phyloP scores from a whole-genome alignment of 2,888 invertebrate genomes.

The Opisthograptis luteolata region DNA sequence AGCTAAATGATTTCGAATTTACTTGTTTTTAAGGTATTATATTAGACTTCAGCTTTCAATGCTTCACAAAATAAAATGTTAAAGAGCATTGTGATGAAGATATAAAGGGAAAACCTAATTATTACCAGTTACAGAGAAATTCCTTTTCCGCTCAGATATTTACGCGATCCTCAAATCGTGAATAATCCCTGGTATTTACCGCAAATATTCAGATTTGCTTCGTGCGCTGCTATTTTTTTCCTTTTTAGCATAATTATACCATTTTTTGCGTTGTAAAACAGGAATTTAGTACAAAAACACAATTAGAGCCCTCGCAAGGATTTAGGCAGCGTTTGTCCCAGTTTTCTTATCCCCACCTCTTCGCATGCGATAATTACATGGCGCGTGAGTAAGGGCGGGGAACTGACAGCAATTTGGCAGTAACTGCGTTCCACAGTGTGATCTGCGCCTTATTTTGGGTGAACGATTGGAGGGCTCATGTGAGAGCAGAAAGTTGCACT shows the following conservation, averaged over 20 bases:
- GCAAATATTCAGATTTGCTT: conserved; percentile 37
- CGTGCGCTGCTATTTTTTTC: conserved; percentile 27
- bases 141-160: conserved; percentile 24
- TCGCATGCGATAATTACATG: conserved; percentile 54
- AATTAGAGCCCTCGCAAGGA: conserved; percentile 37
- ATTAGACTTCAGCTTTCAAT: conserved; percentile 4
- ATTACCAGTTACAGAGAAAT: conserved; percentile 12
- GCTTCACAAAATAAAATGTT: background rate
- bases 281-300: conserved; percentile 39
- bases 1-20: conserved; percentile 29
- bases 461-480: conserved; percentile 26
- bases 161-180: conserved; percentile 29
- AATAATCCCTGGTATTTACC: conserved; percentile 33
- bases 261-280: conserved; percentile 37
- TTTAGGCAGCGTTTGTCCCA: conserved; percentile 32
- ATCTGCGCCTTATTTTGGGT: conserved; percentile 46
- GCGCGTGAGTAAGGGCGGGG: conserved; percentile 44
- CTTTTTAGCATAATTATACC: conserved; percentile 39
- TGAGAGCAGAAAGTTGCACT: conserved; percentile 5
- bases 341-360: conserved; percentile 15
- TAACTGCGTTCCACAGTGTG: conserved; percentile 63
- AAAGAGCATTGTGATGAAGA: conserved; percentile 10
- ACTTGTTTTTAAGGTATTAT: conserved; percentile 3
- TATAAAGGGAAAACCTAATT: conserved; percentile 14
- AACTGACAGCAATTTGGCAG: conserved; percentile 56